Evolutionary conservation across 2,888 invertebrate species (phyloP).

Genomic region (Hartigia nigra): DNA sequence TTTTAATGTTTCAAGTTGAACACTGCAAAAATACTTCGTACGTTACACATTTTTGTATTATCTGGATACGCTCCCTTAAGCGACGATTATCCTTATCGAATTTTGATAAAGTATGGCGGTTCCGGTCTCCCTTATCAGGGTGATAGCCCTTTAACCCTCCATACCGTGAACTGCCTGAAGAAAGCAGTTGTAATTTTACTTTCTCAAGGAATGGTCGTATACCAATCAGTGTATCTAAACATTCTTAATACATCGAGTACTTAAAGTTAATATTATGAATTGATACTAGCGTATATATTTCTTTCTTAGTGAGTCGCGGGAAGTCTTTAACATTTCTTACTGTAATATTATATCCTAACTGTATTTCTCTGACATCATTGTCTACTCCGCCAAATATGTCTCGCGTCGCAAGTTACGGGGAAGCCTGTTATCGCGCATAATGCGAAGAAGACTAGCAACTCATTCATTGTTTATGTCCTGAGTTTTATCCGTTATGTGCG

Average conservation of each 20-base stretch:
- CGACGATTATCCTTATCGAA: neutral
- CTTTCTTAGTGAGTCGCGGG: neutral
- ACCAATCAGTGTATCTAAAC: neutral
- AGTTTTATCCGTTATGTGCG: neutral
- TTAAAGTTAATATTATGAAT: neutral
- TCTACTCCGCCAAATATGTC: neutral
- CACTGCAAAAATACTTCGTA: neutral
- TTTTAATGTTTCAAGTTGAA: neutral
- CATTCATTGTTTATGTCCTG: neutral
- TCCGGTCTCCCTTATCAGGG: neutral
- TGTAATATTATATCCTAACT: neutral
- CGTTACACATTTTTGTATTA: neutral
- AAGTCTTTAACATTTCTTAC: neutral
- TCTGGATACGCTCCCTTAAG: neutral
- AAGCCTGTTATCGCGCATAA: neutral
- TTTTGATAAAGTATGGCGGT: constrained; percentile 2
- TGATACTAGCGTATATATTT: neutral
- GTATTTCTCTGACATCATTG: neutral
- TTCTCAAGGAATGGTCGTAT: neutral
- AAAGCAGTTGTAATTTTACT: neutral
- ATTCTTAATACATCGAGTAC: neutral
- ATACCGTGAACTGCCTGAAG: neutral
- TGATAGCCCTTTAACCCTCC: constrained; percentile 5
- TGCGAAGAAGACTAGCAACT: neutral
- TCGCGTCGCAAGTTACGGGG: neutral